These are phyloP conservation scores for Eupithecia dodoneata DNA, from an alignment of 2,888 invertebrate species.

Conservation along the genomic window DNA sequence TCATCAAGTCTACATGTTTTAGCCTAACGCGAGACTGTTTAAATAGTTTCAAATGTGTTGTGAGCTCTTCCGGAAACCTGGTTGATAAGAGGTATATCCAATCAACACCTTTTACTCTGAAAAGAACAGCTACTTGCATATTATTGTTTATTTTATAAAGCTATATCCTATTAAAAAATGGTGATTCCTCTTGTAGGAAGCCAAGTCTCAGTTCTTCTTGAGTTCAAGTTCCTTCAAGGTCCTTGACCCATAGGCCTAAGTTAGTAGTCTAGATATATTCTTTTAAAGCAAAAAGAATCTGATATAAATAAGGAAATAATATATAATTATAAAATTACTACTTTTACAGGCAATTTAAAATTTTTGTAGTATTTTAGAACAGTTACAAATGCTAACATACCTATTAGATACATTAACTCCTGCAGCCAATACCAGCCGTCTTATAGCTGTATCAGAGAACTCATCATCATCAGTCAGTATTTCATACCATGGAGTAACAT, in stretches of 20 bases:
- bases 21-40: slow-evolving; percentile 88
- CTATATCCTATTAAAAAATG: not conserved
- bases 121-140: not conserved
- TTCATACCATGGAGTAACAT: slow-evolving; percentile 90
- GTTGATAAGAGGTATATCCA: slow-evolving; percentile 96
- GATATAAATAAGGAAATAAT: not conserved
- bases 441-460: slow-evolving; percentile 87
- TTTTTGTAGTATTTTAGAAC: not conserved
- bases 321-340: not conserved
- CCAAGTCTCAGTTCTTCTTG: not conserved
- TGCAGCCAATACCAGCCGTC: slow-evolving; percentile 87
- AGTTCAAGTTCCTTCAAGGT: not conserved
- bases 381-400: slow-evolving; percentile 63
- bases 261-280: not conserved
- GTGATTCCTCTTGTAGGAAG: not conserved
- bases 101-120: slow-evolving; percentile 91
- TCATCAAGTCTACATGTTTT: slow-evolving; percentile 75
- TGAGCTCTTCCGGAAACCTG: slow-evolving; percentile 94
- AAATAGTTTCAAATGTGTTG: slow-evolving; percentile 93
- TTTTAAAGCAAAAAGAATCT: not conserved
- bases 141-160: not conserved
- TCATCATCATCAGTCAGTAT: slow-evolving; percentile 88
- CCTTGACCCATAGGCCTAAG: not conserved
- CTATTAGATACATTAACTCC: slow-evolving; percentile 87
- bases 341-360: not conserved